Evolutionary conservation across 2,113 vertebrate species (phyloP).

Genomic region (Macquaria ambigua): DNA sequence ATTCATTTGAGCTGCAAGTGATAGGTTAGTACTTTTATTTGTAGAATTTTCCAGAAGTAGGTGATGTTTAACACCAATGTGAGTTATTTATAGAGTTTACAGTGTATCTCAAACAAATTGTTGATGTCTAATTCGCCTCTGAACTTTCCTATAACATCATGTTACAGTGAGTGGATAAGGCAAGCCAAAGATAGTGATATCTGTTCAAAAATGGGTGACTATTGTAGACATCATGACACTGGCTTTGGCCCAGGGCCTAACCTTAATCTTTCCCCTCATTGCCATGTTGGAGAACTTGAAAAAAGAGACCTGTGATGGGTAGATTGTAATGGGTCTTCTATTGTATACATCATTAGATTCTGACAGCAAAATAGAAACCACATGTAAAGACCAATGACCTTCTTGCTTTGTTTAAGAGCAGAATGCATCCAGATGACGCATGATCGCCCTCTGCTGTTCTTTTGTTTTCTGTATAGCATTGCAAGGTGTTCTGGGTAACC

Average conservation of each 20-base stretch:
- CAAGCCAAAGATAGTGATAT: no score
- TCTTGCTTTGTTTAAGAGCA: neutral
- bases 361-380: neutral
- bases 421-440: neutral
- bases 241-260: neutral
- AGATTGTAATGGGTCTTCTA: neutral
- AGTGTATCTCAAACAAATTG: no score
- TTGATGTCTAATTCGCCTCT: no score
- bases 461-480: neutral
- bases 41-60: neutral
- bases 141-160: no score
- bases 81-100: neutral
- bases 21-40: neutral
- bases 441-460: neutral
- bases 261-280: neutral
- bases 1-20: neutral
- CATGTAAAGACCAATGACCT: neutral
- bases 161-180: no score
- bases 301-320: neutral
- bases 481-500: neutral
- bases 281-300: neutral
- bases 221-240: neutral
- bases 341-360: neutral
- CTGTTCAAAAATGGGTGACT: no score
- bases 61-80: neutral